phyloP scores from a whole-genome alignment of 1,140 invertebrate genomes.

The Delia radicum region DNA sequence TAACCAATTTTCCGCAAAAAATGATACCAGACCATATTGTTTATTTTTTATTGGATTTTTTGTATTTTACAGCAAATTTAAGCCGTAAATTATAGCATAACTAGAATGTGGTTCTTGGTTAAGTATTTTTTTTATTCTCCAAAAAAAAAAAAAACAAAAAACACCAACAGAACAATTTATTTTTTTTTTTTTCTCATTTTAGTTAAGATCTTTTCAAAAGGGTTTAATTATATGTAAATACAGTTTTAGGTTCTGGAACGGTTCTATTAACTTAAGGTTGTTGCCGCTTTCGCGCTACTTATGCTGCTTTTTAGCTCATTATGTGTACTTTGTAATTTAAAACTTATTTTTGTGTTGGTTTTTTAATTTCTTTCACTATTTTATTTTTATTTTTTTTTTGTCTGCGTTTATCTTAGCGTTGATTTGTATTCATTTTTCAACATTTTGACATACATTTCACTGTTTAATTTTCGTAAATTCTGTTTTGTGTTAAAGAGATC shows the following conservation, averaged over 20 bases:
- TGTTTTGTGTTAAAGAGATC: not conserved
- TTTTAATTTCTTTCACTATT: not conserved
- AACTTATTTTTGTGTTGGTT: not conserved
- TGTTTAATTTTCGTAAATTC: not conserved
- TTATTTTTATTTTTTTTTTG: not conserved
- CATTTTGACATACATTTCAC: not conserved
- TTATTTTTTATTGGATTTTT: not conserved
- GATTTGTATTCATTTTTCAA: not conserved
- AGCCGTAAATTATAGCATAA: not conserved
- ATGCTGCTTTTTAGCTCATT: not conserved
- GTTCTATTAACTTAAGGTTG: not conserved
- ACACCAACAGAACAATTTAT: too few species aligned
- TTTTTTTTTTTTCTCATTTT: too few species aligned
- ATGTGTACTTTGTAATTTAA: not conserved
- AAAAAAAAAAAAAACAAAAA: not conserved
- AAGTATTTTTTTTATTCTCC: not conserved
- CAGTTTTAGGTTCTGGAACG: not conserved
- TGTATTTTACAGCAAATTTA: not conserved
- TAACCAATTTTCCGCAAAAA: not conserved
- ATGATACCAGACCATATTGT: too few species aligned
- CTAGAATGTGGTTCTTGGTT: not conserved
- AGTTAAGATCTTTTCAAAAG: too few species aligned
- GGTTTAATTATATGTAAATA: not conserved
- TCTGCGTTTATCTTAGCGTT: not conserved
- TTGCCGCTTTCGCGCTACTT: not conserved